These are phyloP conservation scores for Tarsius wallacei DNA, from an alignment of 2,797 vertebrate species.

Conservation along the genomic window DNA sequence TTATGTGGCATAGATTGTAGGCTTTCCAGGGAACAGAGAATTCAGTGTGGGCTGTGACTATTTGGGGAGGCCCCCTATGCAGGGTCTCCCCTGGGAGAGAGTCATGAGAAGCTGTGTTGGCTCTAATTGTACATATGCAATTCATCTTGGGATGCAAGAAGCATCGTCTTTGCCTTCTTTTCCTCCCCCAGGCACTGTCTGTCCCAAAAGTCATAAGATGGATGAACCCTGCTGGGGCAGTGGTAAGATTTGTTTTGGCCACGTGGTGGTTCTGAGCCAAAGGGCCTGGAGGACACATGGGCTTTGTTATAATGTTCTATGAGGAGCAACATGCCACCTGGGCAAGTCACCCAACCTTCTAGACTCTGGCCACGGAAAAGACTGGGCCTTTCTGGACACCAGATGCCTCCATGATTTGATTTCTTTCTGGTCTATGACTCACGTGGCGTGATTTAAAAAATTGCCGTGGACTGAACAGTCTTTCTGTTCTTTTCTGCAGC, in stretches of 20 bases:
- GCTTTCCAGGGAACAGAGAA: neutral
- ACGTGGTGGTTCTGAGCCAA: neutral
- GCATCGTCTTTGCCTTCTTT: neutral
- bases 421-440: constrained; percentile 78
- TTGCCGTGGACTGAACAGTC: constrained; percentile 44
- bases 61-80: neutral
- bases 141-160: neutral
- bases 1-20: neutral
- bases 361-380: constrained; percentile 48
- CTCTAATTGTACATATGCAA: neutral
- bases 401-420: constrained; percentile 73
- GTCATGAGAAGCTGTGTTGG: neutral
- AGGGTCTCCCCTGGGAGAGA: neutral
- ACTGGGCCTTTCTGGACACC: constrained; percentile 71
- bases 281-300: neutral
- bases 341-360: constrained; percentile 50
- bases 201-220: neutral
- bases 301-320: neutral
- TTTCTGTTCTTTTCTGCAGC: constrained; percentile 80
- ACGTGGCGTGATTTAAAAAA: constrained; percentile 71
- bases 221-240: neutral
- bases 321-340: constrained; percentile 49
- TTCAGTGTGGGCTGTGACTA: neutral
- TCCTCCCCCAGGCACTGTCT: neutral
- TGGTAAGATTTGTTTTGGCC: constrained; percentile 39